Conservation (phyloP, 92 coral and sea anemone species). For the Galaxea fascicularis region DNA sequence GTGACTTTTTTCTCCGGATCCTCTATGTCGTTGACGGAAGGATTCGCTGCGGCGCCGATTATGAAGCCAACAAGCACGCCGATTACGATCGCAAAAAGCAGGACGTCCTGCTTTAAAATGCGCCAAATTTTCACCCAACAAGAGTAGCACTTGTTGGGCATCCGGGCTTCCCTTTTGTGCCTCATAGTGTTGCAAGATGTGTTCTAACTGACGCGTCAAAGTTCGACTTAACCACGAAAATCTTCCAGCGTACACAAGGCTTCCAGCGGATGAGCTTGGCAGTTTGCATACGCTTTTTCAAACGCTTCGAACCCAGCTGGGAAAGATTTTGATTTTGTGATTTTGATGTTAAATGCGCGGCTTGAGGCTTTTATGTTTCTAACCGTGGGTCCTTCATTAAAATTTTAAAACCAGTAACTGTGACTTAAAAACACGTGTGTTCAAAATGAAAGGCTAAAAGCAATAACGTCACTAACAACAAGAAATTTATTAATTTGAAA, state of each 20-base stretch:
- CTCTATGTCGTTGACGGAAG: conserved; percentile 72
- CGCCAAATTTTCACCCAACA: conserved; percentile 36
- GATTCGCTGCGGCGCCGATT: conserved; percentile 76
- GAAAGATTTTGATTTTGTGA: conserved; percentile 13
- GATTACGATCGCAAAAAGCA: conserved; percentile 75
- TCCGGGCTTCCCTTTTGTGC: not conserved
- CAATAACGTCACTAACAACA: conserved; percentile 2
- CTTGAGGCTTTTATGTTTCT: not conserved
- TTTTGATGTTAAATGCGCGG: not conserved
- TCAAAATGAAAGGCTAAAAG: not conserved
- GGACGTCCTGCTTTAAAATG: conserved; percentile 65
- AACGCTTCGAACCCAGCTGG: conserved; percentile 23
- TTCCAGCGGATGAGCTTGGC: conserved; percentile 5
- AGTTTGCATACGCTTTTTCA: not conserved
- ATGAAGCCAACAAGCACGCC: conserved; percentile 90
- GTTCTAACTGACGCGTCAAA: not conserved
- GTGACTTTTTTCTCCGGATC: conserved; percentile 73
- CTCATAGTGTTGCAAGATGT: not conserved
- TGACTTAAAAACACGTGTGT: not conserved
- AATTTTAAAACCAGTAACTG: conserved; percentile 11
- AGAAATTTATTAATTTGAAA: conserved; percentile 3
- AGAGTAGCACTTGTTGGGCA: conserved; percentile 17
- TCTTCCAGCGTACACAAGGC: not conserved
- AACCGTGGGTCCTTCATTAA: conserved; percentile 33
- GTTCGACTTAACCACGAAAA: not conserved